These are phyloP conservation scores for Danionella cerebrum DNA, from an alignment of 2,113 vertebrate genomes.

Conservation along the genomic window DNA sequence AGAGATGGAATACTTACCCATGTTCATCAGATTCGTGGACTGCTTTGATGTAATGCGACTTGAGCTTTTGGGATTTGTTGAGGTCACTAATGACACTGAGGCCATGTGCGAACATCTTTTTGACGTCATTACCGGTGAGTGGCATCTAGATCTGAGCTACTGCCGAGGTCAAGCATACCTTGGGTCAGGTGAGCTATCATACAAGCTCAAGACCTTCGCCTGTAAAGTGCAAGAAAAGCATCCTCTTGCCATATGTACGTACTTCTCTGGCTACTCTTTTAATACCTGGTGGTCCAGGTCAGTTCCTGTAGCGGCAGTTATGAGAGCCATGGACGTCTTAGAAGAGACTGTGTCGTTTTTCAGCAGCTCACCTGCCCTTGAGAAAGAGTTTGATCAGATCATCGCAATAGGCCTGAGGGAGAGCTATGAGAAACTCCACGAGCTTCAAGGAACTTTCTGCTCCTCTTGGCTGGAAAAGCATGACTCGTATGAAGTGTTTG, in stretches of 20 bases:
- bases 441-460: conserved; percentile 78
- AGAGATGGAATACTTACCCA: conserved; percentile 75
- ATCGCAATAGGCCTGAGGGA: conserved; percentile 77
- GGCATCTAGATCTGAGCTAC: conserved; percentile 84
- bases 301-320: conserved; percentile 75
- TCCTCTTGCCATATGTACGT: conserved; percentile 84
- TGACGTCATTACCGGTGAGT: conserved; percentile 76
- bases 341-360: conserved; percentile 82
- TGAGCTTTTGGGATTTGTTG: conserved; percentile 85
- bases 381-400: conserved; percentile 76
- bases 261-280: conserved; percentile 88
- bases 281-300: conserved; percentile 90
- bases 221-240: conserved; percentile 85
- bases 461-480: conserved; percentile 83
- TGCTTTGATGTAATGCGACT: conserved; percentile 84
- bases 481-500: conserved; percentile 82
- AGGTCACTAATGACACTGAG: conserved; percentile 71
- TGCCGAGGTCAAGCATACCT: conserved; percentile 90
- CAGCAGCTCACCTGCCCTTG: conserved; percentile 65
- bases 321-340: conserved; percentile 75
- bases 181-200: conserved; percentile 80
- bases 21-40: conserved; percentile 86
- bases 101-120: conserved; percentile 74
- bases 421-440: conserved; percentile 74
- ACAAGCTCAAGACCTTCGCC: conserved; percentile 89